Conservation (phyloP, 2,113 vertebrate genomes). For the Romanogobio albipinnatus region DNA sequence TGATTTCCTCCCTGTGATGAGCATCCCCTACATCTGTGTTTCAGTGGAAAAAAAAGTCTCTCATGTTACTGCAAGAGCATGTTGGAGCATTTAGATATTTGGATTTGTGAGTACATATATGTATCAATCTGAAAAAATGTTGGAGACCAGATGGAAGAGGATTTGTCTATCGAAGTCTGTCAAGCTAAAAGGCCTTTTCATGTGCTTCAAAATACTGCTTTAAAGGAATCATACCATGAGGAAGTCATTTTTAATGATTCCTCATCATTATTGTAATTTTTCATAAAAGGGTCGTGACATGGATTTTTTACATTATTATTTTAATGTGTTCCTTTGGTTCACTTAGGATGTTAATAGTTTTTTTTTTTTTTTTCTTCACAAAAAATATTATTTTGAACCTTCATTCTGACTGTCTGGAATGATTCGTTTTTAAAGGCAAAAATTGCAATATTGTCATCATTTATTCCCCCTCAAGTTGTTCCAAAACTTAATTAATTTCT, state of each 20-base stretch:
- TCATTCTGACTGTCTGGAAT: no score
- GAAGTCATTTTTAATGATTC: background rate
- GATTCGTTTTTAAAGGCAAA: no score
- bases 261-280: background rate
- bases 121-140: constrained; percentile 13
- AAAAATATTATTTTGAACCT: no score
- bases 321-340: no score
- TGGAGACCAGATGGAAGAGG: constrained; percentile 14
- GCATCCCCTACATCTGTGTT: constrained; percentile 63
- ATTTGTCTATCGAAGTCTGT: background rate
- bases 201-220: background rate
- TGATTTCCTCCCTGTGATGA: constrained; percentile 70
- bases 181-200: background rate
- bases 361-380: no score
- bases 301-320: no score
- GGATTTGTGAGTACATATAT: constrained; percentile 1
- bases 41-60: constrained; percentile 61
- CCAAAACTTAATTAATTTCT: no score
- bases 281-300: no score
- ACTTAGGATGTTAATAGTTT: no score
- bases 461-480: no score
- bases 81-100: constrained; percentile 27
- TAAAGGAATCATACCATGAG: background rate
- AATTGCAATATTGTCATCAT: no score
- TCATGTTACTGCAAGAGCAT: constrained; percentile 44